These are phyloP conservation scores for Siniperca undulata DNA, from an alignment of 2,797 vertebrate species.

Conservation along the genomic window DNA sequence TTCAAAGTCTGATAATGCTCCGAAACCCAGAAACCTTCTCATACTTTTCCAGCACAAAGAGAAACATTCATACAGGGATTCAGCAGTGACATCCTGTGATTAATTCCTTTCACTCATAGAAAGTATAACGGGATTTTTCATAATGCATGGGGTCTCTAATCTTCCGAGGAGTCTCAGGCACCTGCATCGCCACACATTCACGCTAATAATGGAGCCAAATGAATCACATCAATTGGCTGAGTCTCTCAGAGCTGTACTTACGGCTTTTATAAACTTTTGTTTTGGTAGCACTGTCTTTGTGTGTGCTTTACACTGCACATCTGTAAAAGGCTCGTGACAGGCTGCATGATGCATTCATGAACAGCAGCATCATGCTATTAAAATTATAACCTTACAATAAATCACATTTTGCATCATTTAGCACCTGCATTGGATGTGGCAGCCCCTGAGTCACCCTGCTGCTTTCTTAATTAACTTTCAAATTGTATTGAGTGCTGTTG, in stretches of 20 bases:
- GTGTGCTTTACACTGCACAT: not conserved
- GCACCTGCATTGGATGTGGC: conserved; percentile 13
- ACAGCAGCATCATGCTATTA: not conserved
- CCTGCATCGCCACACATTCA: conserved; percentile 49
- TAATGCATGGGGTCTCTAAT: conserved; percentile 38
- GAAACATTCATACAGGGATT: conserved; percentile 15
- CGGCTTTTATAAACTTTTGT: conserved; percentile 20
- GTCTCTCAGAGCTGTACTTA: not conserved
- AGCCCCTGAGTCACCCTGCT: conserved; percentile 37
- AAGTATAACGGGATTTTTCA: conserved; percentile 36
- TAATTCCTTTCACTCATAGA: conserved; percentile 47
- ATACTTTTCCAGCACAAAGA: conserved; percentile 14
- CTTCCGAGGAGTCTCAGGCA: conserved; percentile 37
- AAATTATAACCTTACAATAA: not conserved
- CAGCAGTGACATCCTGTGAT: conserved; percentile 48
- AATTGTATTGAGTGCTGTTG: conserved; percentile 10
- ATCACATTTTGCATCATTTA: conserved; percentile 3
- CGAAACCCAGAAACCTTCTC: not conserved
- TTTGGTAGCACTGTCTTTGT: not conserved
- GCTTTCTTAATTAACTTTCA: conserved; percentile 53
- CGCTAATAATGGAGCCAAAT: conserved; percentile 31
- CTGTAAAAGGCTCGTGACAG: conserved; percentile 3
- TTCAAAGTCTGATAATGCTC: conserved; percentile 9
- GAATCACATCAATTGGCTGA: conserved; percentile 43
- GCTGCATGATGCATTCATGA: not conserved